Evolutionary conservation across 64 coral and sea anemone genomes (phyloP).

Genomic region (Dendrophyllia cribrosa): DNA sequence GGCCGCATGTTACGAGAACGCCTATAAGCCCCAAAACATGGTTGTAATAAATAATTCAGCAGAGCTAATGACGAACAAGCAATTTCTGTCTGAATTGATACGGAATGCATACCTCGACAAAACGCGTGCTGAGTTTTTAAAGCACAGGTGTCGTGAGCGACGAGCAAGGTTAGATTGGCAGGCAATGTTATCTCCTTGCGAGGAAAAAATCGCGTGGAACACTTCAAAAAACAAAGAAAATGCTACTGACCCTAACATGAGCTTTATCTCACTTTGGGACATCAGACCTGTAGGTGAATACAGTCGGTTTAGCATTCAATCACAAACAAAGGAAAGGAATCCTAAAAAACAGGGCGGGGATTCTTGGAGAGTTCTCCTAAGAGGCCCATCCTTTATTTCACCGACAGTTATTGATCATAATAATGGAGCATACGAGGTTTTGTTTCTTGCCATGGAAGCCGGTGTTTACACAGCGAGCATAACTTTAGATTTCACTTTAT

Average conservation of each 20-base stretch:
- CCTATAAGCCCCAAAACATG: background rate
- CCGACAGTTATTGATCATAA: conserved; percentile 62
- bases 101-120: background rate
- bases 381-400: conserved; percentile 48
- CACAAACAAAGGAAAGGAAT: conserved; percentile 36
- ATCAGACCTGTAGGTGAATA: conserved; percentile 51
- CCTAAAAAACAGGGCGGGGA: conserved; percentile 49
- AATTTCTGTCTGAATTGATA: background rate
- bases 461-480: conserved; percentile 41
- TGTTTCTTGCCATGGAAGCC: conserved; percentile 66
- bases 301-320: conserved; percentile 71
- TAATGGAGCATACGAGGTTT: conserved; percentile 68
- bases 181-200: conserved; percentile 38
- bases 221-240: background rate
- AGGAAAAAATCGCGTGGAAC: conserved; percentile 22
- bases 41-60: background rate
- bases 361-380: conserved; percentile 58
- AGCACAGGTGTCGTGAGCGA: conserved; percentile 56
- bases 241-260: conserved; percentile 31
- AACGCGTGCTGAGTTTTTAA: background rate
- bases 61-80: background rate
- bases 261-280: conserved; percentile 61
- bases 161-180: conserved; percentile 44
- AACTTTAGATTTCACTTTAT: conserved; percentile 61
- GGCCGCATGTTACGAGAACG: background rate